Evolutionary conservation across 2,888 invertebrate species (phyloP).

Genomic region (Lacanobia oleracea): DNA sequence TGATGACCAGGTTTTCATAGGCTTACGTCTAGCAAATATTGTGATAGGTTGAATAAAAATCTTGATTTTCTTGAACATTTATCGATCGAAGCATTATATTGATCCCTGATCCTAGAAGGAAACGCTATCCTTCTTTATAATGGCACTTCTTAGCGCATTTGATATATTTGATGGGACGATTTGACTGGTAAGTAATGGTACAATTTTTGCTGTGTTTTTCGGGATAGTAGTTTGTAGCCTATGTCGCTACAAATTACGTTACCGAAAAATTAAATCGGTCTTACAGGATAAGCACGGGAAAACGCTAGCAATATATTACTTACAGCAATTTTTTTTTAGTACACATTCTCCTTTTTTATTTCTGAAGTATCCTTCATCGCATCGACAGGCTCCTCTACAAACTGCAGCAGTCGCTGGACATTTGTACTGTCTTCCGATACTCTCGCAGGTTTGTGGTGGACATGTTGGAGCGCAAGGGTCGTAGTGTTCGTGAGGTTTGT

Average conservation of each 20-base stretch:
- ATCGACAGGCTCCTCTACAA: slow-evolving; percentile 52
- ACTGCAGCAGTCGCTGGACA: slow-evolving; percentile 37
- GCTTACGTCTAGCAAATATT: background rate
- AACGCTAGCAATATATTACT: too few species aligned
- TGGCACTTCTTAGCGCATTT: slow-evolving; percentile 74
- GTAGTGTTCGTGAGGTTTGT: slow-evolving; percentile 50
- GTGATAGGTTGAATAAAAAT: background rate
- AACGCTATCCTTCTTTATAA: slow-evolving; percentile 73
- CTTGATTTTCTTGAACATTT: slow-evolving; percentile 55
- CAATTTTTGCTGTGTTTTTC: too few species aligned
- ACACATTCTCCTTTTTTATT: slow-evolving; percentile 54
- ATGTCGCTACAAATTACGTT: too few species aligned
- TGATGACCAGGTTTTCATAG: too few species aligned
- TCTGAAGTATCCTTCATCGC: slow-evolving; percentile 47
- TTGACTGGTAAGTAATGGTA: too few species aligned
- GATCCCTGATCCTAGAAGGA: slow-evolving; percentile 72
- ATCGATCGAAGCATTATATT: slow-evolving; percentile 55
- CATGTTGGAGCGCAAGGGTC: slow-evolving; percentile 52
- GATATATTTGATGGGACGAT: slow-evolving; percentile 73
- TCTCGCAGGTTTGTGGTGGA: slow-evolving; percentile 59
- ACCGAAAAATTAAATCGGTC: too few species aligned
- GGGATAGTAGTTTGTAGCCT: too few species aligned
- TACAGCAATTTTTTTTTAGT: slow-evolving; percentile 43
- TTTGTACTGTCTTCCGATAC: slow-evolving; percentile 39
- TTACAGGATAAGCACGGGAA: too few species aligned